Evolutionary conservation across 2,888 invertebrate species (phyloP), one percentile per base, ranked within the genome.

Genomic region (Acleris literana): DNA sequence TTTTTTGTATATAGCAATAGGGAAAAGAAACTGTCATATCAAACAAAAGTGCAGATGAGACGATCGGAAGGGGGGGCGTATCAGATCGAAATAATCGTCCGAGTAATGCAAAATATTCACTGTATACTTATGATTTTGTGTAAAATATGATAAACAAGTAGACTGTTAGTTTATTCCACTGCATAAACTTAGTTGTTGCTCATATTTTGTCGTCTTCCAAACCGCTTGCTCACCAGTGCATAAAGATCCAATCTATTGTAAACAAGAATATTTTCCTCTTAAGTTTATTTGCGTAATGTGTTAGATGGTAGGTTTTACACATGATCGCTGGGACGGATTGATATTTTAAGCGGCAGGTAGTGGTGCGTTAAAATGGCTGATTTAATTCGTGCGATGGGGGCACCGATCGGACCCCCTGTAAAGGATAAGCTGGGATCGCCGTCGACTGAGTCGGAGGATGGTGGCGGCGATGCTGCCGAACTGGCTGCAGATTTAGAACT

Each of bases 401-500:
- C 94, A 82, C 93, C 94, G 70, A 93, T 93, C 67, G 94, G 94
- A 87, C 94, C 94, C 88, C 94, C 94, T 81, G 89, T 92, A 76
- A 95, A 95, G 92, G 95, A 95, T 88, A 95, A 95, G 89, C 89
- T 96, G 74, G 96, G 97, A 72, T 97, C 97, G 68, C 97, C 97
- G 54, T 97, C 96, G 74, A 97, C 97, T 66, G 97, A 97, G 79
- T 97, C 97, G 68, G 97, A 97, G 78, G 97, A 97, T 83, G 97
- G 96, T 51, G 96, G 95, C 76, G 94, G 93, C 54, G 94, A 94
- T 76, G 82, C 94, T 72, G 93, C 93, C 16, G 94, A 94, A 78
- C 84, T 94, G 71, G 93, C 94, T 20, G 94, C 94, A 62, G 95
- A 95, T 82, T 87, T 95, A 69, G 96, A 96, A 80, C 88, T 94